These are phyloP conservation scores for Drosophila pallidifrons DNA, from an alignment of 1,140 invertebrate genomes.

Conservation along the genomic window DNA sequence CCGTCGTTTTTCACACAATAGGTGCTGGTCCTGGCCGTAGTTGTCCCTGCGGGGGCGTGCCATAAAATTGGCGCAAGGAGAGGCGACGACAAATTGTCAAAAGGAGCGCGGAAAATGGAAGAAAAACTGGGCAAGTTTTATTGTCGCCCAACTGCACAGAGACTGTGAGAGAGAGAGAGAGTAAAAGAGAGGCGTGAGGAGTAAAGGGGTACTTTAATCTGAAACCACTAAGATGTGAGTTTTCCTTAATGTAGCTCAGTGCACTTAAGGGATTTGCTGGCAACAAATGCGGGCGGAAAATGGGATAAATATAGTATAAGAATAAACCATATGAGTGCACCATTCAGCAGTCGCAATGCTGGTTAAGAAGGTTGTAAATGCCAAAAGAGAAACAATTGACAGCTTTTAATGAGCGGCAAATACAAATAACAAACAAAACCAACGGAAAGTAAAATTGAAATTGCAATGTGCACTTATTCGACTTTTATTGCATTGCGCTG, in stretches of 20 bases:
- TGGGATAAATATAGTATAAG: constrained; percentile 4
- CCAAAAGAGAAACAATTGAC: constrained; percentile 71
- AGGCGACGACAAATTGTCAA: constrained; percentile 65
- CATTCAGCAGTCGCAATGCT: constrained; percentile 24
- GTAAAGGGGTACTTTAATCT: constrained; percentile 42
- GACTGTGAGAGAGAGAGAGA: neutral
- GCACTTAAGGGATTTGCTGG: constrained; percentile 44
- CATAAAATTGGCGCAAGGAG: constrained; percentile 59
- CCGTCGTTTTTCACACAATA: constrained; percentile 39
- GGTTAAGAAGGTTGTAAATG: constrained; percentile 59
- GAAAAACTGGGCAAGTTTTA: constrained; percentile 51
- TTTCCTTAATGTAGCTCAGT: constrained; percentile 35
- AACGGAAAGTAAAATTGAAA: constrained; percentile 45
- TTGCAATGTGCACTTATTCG: constrained; percentile 42
- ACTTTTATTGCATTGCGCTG: constrained; percentile 42
- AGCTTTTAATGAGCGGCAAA: constrained; percentile 71
- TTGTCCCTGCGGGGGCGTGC: constrained; percentile 14
- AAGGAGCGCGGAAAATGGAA: constrained; percentile 29
- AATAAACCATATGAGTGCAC: constrained; percentile 28
- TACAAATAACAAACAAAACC: constrained; percentile 57
- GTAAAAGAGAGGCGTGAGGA: neutral
- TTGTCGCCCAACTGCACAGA: constrained; percentile 37
- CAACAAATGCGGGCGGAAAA: neutral
- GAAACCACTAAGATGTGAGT: constrained; percentile 45
- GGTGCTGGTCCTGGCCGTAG: constrained; percentile 19